Base-by-base conservation (phyloP, 2,113 vertebrate genomes). In the Psettodes erumei region DNA sequence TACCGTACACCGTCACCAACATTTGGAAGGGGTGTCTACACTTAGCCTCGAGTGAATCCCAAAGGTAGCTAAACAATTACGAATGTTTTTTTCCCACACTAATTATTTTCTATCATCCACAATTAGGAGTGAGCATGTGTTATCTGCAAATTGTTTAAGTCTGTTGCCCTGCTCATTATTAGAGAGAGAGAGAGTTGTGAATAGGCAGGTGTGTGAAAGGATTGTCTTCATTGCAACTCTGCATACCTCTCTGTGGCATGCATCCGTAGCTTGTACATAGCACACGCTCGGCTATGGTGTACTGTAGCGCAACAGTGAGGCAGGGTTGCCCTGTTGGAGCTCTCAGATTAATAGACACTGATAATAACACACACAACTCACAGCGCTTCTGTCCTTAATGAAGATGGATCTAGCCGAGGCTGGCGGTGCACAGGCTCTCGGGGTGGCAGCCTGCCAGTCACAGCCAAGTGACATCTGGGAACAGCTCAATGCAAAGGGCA, bases 391-490 rank as follows among this genome's bases (percentile, higher is more conserved):
- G 86, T 76, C 69, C 73, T 60, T 89, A 93, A 92, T 92, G 90
- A 92, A 92, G 89, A 92, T 89, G 90, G 90, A 91, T 91, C 82
- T 88, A 71, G 83, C 79, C 40, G 68, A 66, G 86, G 64, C 82
- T 67, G 85, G 84, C 78, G 74, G 77, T 75, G 79, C 76, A 69
- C 40, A 76, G 81, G 84, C 88, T 75, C 81, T 74, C 38, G 33
- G 81, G 75, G 83, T 89, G 86, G 88, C 87, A 90, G 77, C 61
- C 82, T 88, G 91, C 91, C 93, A 91, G 88, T 91, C 91, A 90
- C 81, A 84, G 75, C 65, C 87, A 77, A 84, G 81, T 88, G 91
- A 86, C 91, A 90, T 82, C 84, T 84, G 87, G 82, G 86, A 79
- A 82, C 79, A 83, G 81, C 81, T 88, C 81, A 70, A 68, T 82